Conservation (phyloP, 2,797 vertebrate species). For the Petrocephalus schoutedeni region DNA sequence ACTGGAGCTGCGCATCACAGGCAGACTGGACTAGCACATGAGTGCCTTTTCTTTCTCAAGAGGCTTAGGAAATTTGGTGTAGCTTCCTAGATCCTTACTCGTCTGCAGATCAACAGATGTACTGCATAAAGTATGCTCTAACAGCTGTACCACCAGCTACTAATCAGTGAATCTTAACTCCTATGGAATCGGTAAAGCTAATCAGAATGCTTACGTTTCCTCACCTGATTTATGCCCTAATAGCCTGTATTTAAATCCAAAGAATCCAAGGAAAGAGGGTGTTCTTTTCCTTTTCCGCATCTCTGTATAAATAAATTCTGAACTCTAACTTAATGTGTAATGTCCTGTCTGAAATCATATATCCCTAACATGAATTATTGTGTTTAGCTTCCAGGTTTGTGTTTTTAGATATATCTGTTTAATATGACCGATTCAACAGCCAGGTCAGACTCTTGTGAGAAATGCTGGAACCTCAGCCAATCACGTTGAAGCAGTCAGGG, state of each 20-base stretch:
- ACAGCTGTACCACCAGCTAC: neutral
- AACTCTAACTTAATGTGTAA: neutral
- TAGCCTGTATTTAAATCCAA: neutral
- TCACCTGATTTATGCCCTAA: neutral
- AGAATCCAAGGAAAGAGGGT: neutral
- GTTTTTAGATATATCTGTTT: neutral
- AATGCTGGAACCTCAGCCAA: conserved; percentile 60
- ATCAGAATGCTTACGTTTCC: neutral
- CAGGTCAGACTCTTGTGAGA: neutral
- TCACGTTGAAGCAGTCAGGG: conserved; percentile 37
- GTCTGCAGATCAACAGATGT: neutral
- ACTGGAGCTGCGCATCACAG: neutral
- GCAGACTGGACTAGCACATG: neutral
- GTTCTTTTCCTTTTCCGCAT: neutral
- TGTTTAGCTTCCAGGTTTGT: neutral
- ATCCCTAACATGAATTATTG: neutral
- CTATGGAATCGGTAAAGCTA: neutral
- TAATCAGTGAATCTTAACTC: neutral
- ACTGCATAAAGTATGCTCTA: neutral
- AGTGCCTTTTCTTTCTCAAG: neutral
- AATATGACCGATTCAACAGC: neutral
- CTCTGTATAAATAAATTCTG: neutral
- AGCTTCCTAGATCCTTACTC: neutral
- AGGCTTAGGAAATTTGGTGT: neutral
- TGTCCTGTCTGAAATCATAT: neutral